Conservation (phyloP, 1,140 invertebrate genomes). For the Araneus ventricosus region DNA sequence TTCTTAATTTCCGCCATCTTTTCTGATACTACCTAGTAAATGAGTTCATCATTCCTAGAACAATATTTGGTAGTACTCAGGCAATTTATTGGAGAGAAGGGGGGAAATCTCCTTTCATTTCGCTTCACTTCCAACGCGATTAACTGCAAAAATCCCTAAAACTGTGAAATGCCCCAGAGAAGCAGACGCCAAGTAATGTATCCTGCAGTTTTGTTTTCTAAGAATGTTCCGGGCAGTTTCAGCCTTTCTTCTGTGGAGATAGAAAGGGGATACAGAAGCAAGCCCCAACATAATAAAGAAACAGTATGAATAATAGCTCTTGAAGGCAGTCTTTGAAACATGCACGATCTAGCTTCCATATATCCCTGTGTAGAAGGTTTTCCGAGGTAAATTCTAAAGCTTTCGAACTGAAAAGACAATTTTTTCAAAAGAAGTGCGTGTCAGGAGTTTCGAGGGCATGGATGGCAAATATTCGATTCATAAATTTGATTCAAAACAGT, state of each 20-base stretch:
- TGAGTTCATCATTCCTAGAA: too few relatives aligned
- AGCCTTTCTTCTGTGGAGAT: not conserved
- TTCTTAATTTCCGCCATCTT: too few relatives aligned
- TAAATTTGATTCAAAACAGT: too few relatives aligned
- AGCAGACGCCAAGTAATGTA: not conserved
- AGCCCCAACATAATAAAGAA: not conserved
- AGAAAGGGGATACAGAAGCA: not conserved
- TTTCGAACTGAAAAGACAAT: not conserved
- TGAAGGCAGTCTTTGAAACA: not conserved
- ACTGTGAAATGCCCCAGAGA: not conserved
- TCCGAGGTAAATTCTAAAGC: not conserved
- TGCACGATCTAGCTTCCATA: not conserved
- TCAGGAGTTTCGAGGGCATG: too few relatives aligned
- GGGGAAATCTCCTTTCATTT: too few relatives aligned
- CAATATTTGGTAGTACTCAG: too few relatives aligned
- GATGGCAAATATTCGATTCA: too few relatives aligned
- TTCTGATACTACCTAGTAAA: too few relatives aligned
- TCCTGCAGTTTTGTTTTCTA: not conserved
- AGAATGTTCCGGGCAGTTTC: not conserved
- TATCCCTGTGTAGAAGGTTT: not conserved
- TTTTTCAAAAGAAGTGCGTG: too few relatives aligned
- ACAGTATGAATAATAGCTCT: not conserved
- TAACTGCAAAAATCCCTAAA: not conserved
- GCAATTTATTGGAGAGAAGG: too few relatives aligned
- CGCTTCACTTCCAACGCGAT: not conserved